Conservation (phyloP, 2,113 vertebrate species). For the Halichoerus grypus region DNA sequence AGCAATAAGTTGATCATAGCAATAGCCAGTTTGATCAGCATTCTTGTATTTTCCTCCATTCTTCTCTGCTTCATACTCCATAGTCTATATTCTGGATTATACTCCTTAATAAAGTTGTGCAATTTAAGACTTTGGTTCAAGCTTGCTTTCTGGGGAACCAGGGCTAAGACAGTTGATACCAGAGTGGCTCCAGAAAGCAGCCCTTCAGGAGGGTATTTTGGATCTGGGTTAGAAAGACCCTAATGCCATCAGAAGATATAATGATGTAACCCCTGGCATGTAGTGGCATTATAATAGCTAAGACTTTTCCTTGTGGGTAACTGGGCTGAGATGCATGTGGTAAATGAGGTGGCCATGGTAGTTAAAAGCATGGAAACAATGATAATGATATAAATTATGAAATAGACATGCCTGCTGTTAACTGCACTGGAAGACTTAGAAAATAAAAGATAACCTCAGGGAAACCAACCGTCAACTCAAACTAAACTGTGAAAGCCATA, state of each 20-base stretch:
- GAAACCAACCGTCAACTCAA: not conserved
- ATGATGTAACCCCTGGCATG: not conserved
- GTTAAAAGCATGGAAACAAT: not conserved
- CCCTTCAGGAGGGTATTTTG: not conserved
- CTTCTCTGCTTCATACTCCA: not conserved
- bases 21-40: not conserved
- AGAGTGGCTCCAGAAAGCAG: conserved; percentile 6
- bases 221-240: not conserved
- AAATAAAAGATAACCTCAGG: not conserved
- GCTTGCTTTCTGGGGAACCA: not conserved
- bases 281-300: not conserved
- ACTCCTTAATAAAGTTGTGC: not conserved
- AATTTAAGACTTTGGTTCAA: not conserved
- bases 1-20: not conserved
- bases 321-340: not conserved
- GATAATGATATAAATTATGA: not conserved
- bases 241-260: not conserved
- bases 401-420: not conserved
- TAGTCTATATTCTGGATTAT: not conserved
- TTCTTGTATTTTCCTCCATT: not conserved
- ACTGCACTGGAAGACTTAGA: not conserved
- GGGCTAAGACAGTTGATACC: not conserved
- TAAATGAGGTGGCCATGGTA: not conserved
- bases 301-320: not conserved
- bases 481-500: conserved; percentile 13